Percentiles rank a stretch among this genome's conserved stretches.
Evolutionary conservation across 2,888 invertebrate species (phyloP).

Genomic region (Oxystoma pomonae): DNA sequence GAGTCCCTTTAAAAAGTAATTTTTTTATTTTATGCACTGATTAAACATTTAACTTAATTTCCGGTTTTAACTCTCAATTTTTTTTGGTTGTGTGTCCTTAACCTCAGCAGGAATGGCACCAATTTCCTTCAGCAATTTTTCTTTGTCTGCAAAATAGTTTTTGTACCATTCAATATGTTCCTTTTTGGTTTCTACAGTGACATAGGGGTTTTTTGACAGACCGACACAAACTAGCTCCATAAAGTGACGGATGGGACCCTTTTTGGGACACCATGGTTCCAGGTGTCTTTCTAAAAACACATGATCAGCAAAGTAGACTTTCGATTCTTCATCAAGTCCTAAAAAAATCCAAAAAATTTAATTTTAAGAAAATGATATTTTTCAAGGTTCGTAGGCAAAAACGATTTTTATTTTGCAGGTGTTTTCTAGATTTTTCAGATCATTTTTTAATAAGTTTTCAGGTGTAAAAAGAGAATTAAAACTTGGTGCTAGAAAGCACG

Average conservation of each 20-base stretch:
- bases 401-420: too few species aligned
- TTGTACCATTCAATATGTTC: conserved; percentile 90
- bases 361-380: too few species aligned
- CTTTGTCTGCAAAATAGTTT: conserved; percentile 82
- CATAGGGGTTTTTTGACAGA: conserved; percentile 89
- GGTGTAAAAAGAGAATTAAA: too few species aligned
- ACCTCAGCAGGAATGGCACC: conserved; percentile 52
- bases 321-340: conserved; percentile 64
- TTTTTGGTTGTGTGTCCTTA: conserved; percentile 13
- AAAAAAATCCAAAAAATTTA: too few species aligned
- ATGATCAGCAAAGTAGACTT: conserved; percentile 86
- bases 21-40: too few species aligned
- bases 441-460: too few species aligned
- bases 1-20: too few species aligned
- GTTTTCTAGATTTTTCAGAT: too few species aligned
- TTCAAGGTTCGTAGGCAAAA: too few species aligned
- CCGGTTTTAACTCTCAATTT: conserved; percentile 10
- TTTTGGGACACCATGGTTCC: conserved; percentile 83
- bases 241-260: conserved; percentile 90
- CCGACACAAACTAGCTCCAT: conserved; percentile 96
- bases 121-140: conserved; percentile 62
- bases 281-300: conserved; percentile 86
- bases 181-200: conserved; percentile 81
- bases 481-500: too few species aligned
- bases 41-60: too few species aligned